Evolutionary conservation across 1,140 invertebrate species (phyloP).

Genomic region (Magallana gigas): DNA sequence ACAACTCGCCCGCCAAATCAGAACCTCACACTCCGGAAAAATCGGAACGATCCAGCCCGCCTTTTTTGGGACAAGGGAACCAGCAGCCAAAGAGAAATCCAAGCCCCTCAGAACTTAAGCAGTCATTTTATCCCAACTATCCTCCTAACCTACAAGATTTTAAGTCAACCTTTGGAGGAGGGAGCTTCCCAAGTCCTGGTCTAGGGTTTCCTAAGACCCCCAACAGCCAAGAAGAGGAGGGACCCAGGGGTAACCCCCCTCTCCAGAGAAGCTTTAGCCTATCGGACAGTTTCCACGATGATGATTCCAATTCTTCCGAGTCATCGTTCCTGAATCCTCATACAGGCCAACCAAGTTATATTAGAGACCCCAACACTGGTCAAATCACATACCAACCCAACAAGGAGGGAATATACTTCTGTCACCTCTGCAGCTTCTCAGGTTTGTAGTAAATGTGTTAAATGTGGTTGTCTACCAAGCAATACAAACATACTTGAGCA

Average conservation of each 20-base stretch:
- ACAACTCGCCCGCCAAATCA: slow-evolving; percentile 36
- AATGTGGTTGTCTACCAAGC: too few relatives aligned
- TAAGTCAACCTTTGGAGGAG: slow-evolving; percentile 8
- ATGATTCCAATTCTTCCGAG: slow-evolving; percentile 42
- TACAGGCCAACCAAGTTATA: slow-evolving; percentile 41
- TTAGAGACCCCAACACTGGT: slow-evolving; percentile 50
- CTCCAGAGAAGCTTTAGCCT: slow-evolving; percentile 45
- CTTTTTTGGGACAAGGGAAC: neutral
- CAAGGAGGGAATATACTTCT: slow-evolving; percentile 71
- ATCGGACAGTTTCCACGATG: slow-evolving; percentile 38
- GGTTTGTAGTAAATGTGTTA: slow-evolving; percentile 61
- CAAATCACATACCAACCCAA: slow-evolving; percentile 52
- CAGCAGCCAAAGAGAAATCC: neutral
- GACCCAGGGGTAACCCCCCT: neutral
- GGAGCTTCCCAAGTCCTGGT: slow-evolving; percentile 15
- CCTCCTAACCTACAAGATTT: slow-evolving; percentile 9
- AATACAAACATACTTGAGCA: too few relatives aligned
- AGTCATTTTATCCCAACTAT: slow-evolving; percentile 12
- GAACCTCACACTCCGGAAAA: slow-evolving; percentile 9
- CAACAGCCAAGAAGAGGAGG: neutral
- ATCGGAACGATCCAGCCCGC: slow-evolving; percentile 13
- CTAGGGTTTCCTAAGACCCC: neutral
- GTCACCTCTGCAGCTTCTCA: slow-evolving; percentile 75
- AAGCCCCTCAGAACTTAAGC: slow-evolving; percentile 20
- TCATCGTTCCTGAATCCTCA: slow-evolving; percentile 38